Evolutionary conservation across 2,797 vertebrate genomes (phyloP).

Genomic region (Miichthys miiuy): DNA sequence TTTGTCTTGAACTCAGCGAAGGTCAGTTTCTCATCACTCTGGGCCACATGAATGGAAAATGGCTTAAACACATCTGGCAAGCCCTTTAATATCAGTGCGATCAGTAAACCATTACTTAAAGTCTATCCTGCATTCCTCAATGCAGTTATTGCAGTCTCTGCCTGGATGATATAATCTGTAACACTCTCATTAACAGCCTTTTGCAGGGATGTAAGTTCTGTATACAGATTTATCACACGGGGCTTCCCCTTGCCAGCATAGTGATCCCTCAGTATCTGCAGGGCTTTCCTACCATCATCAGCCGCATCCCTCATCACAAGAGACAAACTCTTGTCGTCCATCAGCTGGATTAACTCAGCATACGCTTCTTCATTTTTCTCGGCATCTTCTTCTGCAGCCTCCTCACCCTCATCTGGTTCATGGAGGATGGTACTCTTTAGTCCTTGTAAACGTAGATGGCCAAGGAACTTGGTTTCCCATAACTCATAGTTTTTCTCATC

Average conservation of each 20-base stretch:
- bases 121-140: constrained; percentile 16
- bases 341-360: background rate
- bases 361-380: background rate
- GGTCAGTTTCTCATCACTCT: too few species aligned
- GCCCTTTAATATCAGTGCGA: constrained; percentile 38
- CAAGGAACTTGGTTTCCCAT: too few species aligned
- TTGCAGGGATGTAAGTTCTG: background rate
- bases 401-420: too few species aligned
- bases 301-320: background rate
- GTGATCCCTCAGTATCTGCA: background rate
- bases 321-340: background rate
- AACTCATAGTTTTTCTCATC: too few species aligned
- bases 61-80: background rate
- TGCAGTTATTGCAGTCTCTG: background rate
- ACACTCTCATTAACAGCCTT: background rate
- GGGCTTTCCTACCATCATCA: background rate
- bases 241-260: background rate
- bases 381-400: background rate
- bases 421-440: too few species aligned
- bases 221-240: background rate
- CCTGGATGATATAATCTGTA: background rate
- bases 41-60: constrained; percentile 3
- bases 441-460: too few species aligned
- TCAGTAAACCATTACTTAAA: constrained; percentile 7
- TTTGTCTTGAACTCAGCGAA: too few species aligned